These are phyloP conservation scores for Mechanitis messenoides DNA, from an alignment of 2,888 invertebrate species.

Conservation along the genomic window DNA sequence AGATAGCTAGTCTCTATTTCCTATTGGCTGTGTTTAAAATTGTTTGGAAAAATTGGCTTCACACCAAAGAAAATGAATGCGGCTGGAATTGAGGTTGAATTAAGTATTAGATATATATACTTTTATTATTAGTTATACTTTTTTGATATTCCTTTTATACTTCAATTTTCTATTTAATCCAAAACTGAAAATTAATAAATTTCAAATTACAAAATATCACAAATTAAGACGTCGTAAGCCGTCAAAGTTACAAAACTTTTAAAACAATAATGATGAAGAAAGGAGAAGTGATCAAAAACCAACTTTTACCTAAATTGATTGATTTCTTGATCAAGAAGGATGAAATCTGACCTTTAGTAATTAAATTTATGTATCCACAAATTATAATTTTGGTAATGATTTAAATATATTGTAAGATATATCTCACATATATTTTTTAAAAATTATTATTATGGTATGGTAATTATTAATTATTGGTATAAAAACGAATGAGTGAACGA, in stretches of 20 bases:
- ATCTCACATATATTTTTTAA: no score
- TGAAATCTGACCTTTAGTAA: constrained; percentile 11
- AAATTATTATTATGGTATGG: no score
- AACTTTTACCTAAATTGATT: constrained; percentile 26
- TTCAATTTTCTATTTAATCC: no score
- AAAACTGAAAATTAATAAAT: no score
- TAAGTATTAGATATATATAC: no score
- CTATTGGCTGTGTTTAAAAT: constrained; percentile 17
- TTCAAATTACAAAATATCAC: background rate
- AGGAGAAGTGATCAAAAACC: constrained; percentile 27
- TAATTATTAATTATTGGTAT: no score
- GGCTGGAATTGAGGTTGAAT: no score
- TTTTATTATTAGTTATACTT: no score
- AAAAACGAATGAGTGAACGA: no score
- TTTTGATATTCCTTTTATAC: no score
- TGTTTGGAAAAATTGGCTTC: constrained; percentile 10
- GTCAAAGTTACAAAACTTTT: constrained; percentile 13
- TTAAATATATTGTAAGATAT: no score
- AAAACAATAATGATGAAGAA: constrained; percentile 18
- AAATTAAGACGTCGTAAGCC: constrained; percentile 12
- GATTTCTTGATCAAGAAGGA: constrained; percentile 13
- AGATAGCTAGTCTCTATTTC: constrained; percentile 14
- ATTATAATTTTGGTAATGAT: no score
- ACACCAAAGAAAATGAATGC: constrained; percentile 4
- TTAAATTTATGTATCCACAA: constrained; percentile 6